phyloP scores from a whole-genome alignment of 2,888 invertebrate genomes.

The Hypolimnas misippus region DNA sequence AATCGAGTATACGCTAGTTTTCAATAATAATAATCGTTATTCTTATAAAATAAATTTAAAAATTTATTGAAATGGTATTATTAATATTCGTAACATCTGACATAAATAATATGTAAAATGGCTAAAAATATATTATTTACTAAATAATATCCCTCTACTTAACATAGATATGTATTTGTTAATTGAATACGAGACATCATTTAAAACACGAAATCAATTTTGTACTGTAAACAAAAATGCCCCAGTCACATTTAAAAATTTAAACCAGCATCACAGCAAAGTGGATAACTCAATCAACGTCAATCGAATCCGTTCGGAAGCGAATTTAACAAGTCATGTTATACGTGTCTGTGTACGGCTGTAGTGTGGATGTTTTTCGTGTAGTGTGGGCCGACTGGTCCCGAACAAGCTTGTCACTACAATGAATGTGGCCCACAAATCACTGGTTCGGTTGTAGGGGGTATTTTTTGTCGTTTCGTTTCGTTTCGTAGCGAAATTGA shows the following conservation, averaged over 20 bases:
- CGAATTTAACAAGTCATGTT: slow-evolving; percentile 69
- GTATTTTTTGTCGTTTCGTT: slow-evolving; percentile 74
- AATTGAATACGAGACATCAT: slow-evolving; percentile 33
- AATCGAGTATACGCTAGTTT: no score
- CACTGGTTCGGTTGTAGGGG: slow-evolving; percentile 69
- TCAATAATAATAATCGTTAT: no score
- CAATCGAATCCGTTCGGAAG: slow-evolving; percentile 64
- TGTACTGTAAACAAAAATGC: slow-evolving; percentile 37
- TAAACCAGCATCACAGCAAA: slow-evolving; percentile 49
- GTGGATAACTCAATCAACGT: slow-evolving; percentile 78
- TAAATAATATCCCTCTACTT: no score
- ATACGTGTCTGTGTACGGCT: slow-evolving; percentile 46
- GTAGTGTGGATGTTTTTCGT: slow-evolving; percentile 51
- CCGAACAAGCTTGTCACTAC: slow-evolving; percentile 77
- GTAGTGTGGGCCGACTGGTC: slow-evolving; percentile 60
- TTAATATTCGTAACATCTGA: no score
- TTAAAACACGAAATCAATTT: slow-evolving; percentile 40
- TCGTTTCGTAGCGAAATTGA: slow-evolving; percentile 77
- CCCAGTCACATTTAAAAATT: slow-evolving; percentile 43
- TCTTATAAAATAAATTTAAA: no score
- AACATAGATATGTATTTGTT: slow-evolving; percentile 16
- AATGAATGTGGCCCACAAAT: slow-evolving; percentile 80
- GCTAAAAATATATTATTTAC: no score
- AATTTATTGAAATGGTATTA: no score
- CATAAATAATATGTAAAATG: no score